Evolutionary conservation across 2,113 vertebrate genomes (phyloP).

Genomic region (Pollimyrus isidori): DNA sequence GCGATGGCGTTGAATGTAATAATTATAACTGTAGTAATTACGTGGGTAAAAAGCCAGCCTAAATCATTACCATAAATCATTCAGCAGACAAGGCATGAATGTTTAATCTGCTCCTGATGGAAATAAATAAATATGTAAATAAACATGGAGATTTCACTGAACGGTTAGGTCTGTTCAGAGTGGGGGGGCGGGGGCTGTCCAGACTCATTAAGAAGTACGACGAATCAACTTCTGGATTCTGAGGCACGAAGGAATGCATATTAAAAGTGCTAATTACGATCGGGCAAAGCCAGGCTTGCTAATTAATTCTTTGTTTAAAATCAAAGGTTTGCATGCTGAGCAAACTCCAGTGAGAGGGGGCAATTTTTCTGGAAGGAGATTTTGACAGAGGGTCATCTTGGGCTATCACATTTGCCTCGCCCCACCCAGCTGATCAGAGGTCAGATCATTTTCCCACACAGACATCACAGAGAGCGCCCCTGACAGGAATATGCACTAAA

Average conservation of each 20-base stretch:
- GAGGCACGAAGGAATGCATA: not conserved
- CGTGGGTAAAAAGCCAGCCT: constrained; percentile 23
- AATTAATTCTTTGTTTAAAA: not conserved
- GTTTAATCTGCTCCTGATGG: constrained; percentile 35
- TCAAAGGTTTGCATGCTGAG: not conserved
- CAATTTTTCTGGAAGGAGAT: not conserved
- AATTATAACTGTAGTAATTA: not conserved
- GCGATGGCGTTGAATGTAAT: not conserved
- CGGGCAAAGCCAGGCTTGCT: not conserved
- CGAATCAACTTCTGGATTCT: not conserved
- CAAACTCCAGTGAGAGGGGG: not conserved
- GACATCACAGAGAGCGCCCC: not conserved
- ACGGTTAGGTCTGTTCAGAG: constrained; percentile 25
- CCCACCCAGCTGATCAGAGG: not conserved
- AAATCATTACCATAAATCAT: constrained; percentile 31
- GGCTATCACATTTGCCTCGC: not conserved
- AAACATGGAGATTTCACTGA: constrained; percentile 34
- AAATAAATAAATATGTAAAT: constrained; percentile 43
- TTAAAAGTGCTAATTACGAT: not conserved
- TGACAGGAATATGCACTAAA: not conserved
- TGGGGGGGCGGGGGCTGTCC: not conserved
- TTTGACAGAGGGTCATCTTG: not conserved
- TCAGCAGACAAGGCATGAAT: constrained; percentile 39
- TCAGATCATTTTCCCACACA: not conserved
- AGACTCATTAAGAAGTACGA: not conserved